Evolutionary conservation across 2,113 vertebrate genomes (phyloP).

Genomic region (Lucifuga dentata): DNA sequence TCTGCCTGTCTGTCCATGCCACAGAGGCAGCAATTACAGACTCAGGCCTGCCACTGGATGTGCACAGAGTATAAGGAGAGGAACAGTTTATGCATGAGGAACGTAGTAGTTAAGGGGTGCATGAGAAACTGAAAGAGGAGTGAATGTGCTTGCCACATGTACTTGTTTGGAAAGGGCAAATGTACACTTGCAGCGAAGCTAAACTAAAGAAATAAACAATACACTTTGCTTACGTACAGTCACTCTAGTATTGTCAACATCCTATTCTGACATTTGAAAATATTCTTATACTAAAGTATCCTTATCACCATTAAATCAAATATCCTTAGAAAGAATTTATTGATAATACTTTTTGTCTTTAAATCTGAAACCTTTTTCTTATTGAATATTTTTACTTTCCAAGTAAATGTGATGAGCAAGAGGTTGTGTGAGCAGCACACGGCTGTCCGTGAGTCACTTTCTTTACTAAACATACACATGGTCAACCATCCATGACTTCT

Average conservation of each 20-base stretch:
- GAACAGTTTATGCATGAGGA: constrained; percentile 52
- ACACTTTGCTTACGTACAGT: too few relatives aligned
- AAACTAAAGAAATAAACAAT: neutral
- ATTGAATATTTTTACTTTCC: neutral
- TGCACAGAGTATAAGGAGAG: constrained; percentile 54
- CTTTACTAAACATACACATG: constrained; percentile 75
- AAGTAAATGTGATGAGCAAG: constrained; percentile 41
- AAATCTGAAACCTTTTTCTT: constrained; percentile 7
- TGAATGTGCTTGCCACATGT: neutral
- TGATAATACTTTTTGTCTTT: neutral
- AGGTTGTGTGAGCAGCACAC: constrained; percentile 38
- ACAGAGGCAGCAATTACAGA: constrained; percentile 81
- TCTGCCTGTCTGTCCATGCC: constrained; percentile 77
- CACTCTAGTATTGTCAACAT: too few relatives aligned
- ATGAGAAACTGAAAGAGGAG: constrained; percentile 45
- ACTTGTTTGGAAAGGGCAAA: constrained; percentile 12
- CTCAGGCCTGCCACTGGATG: constrained; percentile 59
- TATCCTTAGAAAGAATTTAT: too few relatives aligned
- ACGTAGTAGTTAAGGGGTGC: constrained; percentile 46
- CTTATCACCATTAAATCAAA: too few relatives aligned
- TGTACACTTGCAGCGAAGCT: neutral
- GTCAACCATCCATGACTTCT: constrained; percentile 68
- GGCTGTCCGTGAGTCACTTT: constrained; percentile 65
- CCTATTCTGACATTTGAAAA: too few relatives aligned
- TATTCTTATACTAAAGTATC: too few relatives aligned